A percentile compares a stretch with the other conserved stretches of the same genome.
phyloP scores from a whole-genome alignment of 2,888 invertebrate genomes.

The Unio pictorum region DNA sequence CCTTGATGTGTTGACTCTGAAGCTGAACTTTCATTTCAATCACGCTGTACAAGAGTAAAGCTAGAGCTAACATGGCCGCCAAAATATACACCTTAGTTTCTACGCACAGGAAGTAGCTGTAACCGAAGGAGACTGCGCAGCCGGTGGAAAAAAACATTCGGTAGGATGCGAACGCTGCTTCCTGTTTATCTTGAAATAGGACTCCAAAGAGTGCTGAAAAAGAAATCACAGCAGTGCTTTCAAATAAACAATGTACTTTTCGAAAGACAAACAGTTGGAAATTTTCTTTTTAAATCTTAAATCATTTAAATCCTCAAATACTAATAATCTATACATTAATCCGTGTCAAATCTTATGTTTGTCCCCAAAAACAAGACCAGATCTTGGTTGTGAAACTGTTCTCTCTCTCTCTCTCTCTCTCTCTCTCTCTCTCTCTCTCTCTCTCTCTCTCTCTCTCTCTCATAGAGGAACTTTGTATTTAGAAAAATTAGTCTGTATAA shows the following conservation, averaged over 20 bases:
- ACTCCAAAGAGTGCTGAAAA: slow-evolving; percentile 82
- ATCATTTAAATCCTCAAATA: slow-evolving; percentile 1
- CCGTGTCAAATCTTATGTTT: too few species aligned
- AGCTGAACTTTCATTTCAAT: slow-evolving; percentile 73
- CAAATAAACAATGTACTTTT: too few species aligned
- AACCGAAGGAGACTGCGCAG: slow-evolving; percentile 88
- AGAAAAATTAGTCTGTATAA: too few species aligned
- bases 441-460: too few species aligned
- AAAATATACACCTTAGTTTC: slow-evolving; percentile 82
- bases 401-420: too few species aligned
- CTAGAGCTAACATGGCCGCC: slow-evolving; percentile 80
- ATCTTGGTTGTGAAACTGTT: too few species aligned
- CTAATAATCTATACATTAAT: background rate
- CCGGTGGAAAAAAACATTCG: slow-evolving; percentile 93
- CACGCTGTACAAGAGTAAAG: slow-evolving; percentile 81
- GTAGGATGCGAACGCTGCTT: slow-evolving; percentile 93
- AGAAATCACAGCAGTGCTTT: background rate
- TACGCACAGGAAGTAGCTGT: slow-evolving; percentile 86
- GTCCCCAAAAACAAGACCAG: too few species aligned
- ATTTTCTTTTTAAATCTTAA: background rate
- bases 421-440: too few species aligned
- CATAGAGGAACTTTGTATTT: too few species aligned
- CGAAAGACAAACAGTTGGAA: too few species aligned
- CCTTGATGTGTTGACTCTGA: slow-evolving; percentile 61
- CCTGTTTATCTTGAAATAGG: slow-evolving; percentile 88